Conservation (phyloP, 2,797 vertebrate species). For the Eupleurogrammus muticus region DNA sequence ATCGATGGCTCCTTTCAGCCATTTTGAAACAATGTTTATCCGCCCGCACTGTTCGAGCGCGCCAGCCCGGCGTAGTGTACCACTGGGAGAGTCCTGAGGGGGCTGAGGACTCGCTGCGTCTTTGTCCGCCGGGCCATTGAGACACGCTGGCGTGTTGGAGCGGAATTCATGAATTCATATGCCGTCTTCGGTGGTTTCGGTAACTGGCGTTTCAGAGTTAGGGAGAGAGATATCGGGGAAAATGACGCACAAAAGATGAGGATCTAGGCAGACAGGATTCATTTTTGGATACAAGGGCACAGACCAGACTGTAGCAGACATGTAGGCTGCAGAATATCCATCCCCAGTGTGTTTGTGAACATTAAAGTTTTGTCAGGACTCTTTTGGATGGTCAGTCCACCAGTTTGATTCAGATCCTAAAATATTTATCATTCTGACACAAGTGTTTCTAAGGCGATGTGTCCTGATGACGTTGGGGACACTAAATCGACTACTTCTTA, state of each 20-base stretch:
- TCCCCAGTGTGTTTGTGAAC: not conserved
- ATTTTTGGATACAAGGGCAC: not conserved
- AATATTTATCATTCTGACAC: not conserved
- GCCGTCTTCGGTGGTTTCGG: slow-evolving; percentile 21
- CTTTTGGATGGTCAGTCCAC: not conserved
- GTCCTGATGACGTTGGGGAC: not conserved
- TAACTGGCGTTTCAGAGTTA: not conserved
- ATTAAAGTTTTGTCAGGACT: not conserved
- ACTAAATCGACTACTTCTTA: not conserved
- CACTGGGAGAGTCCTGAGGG: slow-evolving; percentile 64
- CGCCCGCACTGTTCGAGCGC: slow-evolving; percentile 62
- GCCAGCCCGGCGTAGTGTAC: slow-evolving; percentile 68
- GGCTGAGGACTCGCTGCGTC: slow-evolving; percentile 62
- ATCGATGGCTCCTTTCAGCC: slow-evolving; percentile 79
- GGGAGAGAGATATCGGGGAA: slow-evolving; percentile 8
- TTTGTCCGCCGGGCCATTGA: slow-evolving; percentile 70
- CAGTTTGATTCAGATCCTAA: not conserved
- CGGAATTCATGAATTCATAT: slow-evolving; percentile 33
- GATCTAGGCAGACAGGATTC: too few relatives aligned
- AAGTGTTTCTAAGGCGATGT: not conserved
- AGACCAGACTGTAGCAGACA: not conserved
- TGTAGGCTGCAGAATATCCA: not conserved
- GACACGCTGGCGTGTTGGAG: slow-evolving; percentile 32
- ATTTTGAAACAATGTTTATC: slow-evolving; percentile 80
- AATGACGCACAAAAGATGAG: not conserved